Evolutionary conservation across 2,113 vertebrate species (phyloP).

Genomic region (Ciconia stormi): DNA sequence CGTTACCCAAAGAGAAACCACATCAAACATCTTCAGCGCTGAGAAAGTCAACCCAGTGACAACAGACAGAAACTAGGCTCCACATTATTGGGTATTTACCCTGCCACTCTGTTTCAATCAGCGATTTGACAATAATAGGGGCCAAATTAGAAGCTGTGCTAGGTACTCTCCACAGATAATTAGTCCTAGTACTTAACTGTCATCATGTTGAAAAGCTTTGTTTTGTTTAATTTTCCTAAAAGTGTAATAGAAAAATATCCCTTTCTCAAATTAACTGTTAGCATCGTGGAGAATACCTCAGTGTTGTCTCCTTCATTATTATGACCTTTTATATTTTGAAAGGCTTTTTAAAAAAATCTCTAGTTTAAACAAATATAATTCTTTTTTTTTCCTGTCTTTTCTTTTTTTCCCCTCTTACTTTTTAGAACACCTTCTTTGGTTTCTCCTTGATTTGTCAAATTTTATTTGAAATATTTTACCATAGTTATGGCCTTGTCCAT

Average conservation of each 20-base stretch:
- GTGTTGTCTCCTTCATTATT: not conserved
- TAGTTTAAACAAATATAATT: not conserved
- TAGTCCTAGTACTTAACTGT: not conserved
- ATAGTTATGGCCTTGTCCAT: not conserved
- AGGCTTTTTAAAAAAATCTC: not conserved
- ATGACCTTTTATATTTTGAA: not conserved
- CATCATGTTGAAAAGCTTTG: not conserved
- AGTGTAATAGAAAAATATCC: not conserved
- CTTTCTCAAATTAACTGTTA: not conserved
- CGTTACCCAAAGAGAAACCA: not conserved
- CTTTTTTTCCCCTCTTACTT: not conserved
- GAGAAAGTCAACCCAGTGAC: not conserved
- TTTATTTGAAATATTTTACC: not conserved
- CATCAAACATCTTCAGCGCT: not conserved
- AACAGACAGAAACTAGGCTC: not conserved
- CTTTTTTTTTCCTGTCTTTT: not conserved
- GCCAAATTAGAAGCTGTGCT: not conserved
- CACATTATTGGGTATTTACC: not conserved
- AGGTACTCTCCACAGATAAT: not conserved
- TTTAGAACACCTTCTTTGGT: not conserved
- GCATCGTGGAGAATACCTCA: not conserved
- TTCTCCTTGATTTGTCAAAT: not conserved
- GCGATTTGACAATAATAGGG: not conserved
- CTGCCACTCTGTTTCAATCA: not conserved
- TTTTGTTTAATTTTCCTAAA: not conserved